Conservation (phyloP, 2,797 vertebrate genomes). For the Pipistrellus nathusii region DNA sequence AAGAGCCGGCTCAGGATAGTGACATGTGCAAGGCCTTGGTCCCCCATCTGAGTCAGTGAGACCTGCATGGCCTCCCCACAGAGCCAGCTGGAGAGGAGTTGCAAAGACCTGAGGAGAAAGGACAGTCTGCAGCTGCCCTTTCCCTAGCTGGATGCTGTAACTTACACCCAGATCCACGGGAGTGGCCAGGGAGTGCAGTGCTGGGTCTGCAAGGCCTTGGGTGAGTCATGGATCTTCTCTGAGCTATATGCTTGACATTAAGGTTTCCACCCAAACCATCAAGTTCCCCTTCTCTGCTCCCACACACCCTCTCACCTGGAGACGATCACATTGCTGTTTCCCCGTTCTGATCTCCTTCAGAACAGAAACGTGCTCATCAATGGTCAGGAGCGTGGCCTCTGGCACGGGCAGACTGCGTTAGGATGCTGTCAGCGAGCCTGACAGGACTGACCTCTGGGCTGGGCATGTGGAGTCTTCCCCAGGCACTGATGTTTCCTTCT, state of each 20-base stretch:
- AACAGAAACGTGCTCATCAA: not conserved
- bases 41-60: not conserved
- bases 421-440: not conserved
- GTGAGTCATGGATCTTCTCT: not conserved
- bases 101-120: not conserved
- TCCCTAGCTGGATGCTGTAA: not conserved
- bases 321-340: not conserved
- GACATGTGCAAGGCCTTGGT: not conserved
- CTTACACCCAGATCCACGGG: not conserved
- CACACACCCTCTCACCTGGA: not conserved
- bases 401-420: not conserved
- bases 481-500: not conserved
- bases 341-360: not conserved
- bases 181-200: not conserved
- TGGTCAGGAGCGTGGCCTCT: not conserved
- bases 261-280: not conserved
- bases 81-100: not conserved
- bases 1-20: not conserved
- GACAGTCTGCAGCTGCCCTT: not conserved
- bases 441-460: not conserved
- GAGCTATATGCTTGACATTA: not conserved
- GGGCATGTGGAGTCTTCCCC: not conserved
- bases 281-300: not conserved
- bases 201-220: not conserved
- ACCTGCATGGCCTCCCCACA: not conserved